These are phyloP conservation scores for Tretioscincus oriximinensis DNA, from an alignment of 2,113 vertebrate species.

Conservation along the genomic window DNA sequence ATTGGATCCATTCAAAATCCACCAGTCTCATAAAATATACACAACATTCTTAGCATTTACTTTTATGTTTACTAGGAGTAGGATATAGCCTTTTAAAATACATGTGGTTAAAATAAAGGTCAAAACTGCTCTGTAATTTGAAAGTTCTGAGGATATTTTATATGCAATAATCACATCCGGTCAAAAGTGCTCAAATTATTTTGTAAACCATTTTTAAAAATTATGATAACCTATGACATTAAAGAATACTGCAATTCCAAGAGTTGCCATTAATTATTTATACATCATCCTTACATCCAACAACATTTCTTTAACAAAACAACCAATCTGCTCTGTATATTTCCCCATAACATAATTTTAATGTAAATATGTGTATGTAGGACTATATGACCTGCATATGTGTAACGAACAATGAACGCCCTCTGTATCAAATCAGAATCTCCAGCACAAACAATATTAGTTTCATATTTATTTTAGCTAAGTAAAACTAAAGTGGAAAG, in stretches of 20 bases:
- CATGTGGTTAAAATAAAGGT: constrained; percentile 11
- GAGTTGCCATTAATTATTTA: neutral
- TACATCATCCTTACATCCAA: neutral
- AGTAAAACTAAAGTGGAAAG: constrained; percentile 6
- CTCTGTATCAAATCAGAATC: constrained; percentile 8
- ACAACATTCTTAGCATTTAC: constrained; percentile 19
- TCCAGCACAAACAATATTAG: neutral
- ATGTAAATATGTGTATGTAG: neutral
- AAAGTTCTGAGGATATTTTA: neutral
- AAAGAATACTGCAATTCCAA: neutral
- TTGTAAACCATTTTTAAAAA: neutral
- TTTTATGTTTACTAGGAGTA: constrained; percentile 15
- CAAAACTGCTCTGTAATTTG: neutral
- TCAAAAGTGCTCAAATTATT: constrained; percentile 11
- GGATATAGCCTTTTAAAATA: constrained; percentile 9
- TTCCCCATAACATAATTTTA: neutral
- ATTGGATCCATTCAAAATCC: neutral
- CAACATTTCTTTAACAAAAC: constrained; percentile 7
- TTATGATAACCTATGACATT: neutral
- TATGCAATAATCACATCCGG: constrained; percentile 1
- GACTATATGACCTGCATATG: neutral
- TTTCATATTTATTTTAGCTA: constrained; percentile 19
- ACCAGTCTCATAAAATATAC: neutral
- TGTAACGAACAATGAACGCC: neutral
- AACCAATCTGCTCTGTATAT: neutral